Evolutionary conservation across 2,797 vertebrate species (phyloP), one percentile per base, ranked within the genome.

Genomic region (Takifugu rubripes): DNA sequence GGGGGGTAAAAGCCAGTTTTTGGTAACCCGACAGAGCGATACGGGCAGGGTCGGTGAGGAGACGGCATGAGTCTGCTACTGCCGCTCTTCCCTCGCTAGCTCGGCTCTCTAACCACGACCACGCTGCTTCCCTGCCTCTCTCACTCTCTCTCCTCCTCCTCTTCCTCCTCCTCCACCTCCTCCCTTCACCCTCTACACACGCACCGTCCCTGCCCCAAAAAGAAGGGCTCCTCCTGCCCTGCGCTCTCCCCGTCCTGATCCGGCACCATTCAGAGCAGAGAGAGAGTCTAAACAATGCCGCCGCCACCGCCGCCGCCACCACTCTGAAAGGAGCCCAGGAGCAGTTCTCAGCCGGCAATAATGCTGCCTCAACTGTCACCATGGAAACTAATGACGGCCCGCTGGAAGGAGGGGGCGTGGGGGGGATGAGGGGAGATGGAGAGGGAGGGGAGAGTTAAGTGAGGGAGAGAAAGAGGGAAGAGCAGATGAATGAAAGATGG

Each of bases 381-480:
- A 94, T 93, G 93, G 93, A 92, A 93, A 95, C 93, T 90, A 92
- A 92, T 90, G 91, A 90, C 87, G 77, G 82, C 82, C 87, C 68
- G 72, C 64, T 66, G 68, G 64, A 61, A 46, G 69, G 62, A 64
- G 70, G 58, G 55, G 59, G 60, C 51, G 27, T 6, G 55, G 49
- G 46, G 29, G 56, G 50, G 49, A 54, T n/a, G 12, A 7, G 45
- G 52, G 48, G 50, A 31, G 60, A 68, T 53, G 55, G 65, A 57
- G 66, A 59, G 66, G 66, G 77, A 70, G 81, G 66, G 67, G 60
- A 68, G 76, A 82, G 74, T 80, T 68, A 75, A 85, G 76, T 68
- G 78, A 81, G 79, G 64, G 73, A 73, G 67, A 61, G 71, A 68
- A 66, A 63, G 71, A 69, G 66, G 60, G 73, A 67, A 74, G 53